A percentile compares a stretch with the other conserved stretches of the same genome.
Conservation (phyloP, 2,797 vertebrate genomes). For the Synaphobranchus kaupii region DNA sequence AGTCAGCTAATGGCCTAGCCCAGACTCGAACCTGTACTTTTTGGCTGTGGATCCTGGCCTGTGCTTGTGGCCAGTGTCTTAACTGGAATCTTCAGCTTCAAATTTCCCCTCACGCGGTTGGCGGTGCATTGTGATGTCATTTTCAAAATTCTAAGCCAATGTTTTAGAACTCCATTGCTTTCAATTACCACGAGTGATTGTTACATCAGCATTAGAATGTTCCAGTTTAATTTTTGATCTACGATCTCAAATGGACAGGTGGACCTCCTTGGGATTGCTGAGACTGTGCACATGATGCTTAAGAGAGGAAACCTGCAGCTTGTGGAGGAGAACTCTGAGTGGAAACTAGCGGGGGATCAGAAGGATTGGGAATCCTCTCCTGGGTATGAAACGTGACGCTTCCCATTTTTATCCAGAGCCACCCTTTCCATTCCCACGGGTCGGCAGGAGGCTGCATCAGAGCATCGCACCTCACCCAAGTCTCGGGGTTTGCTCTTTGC, state of each 20-base stretch:
- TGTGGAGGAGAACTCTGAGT: constrained; percentile 32
- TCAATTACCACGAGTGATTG: too few relatives aligned
- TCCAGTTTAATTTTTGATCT: background rate
- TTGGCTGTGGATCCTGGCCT: too few relatives aligned
- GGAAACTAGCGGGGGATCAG: constrained; percentile 26
- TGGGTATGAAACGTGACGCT: background rate
- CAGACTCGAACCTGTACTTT: background rate
- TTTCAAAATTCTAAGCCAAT: too few relatives aligned
- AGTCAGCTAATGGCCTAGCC: background rate
- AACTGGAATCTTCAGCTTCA: background rate
- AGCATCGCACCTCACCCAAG: background rate
- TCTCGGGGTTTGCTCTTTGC: background rate
- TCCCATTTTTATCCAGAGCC: background rate
- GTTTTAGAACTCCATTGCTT: too few relatives aligned
- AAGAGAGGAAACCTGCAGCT: constrained; percentile 36
- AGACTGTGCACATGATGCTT: constrained; percentile 50
- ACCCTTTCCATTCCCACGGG: background rate
- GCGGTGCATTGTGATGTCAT: background rate
- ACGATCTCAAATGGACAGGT: constrained; percentile 38
- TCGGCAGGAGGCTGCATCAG: background rate
- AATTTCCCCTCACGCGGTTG: background rate
- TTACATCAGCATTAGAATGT: too few relatives aligned
- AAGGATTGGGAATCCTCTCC: background rate
- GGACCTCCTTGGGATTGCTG: constrained; percentile 52
- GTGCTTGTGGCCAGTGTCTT: too few relatives aligned